Base-by-base conservation (phyloP, 2,113 vertebrate genomes). In the Fukomys damarensis region DNA sequence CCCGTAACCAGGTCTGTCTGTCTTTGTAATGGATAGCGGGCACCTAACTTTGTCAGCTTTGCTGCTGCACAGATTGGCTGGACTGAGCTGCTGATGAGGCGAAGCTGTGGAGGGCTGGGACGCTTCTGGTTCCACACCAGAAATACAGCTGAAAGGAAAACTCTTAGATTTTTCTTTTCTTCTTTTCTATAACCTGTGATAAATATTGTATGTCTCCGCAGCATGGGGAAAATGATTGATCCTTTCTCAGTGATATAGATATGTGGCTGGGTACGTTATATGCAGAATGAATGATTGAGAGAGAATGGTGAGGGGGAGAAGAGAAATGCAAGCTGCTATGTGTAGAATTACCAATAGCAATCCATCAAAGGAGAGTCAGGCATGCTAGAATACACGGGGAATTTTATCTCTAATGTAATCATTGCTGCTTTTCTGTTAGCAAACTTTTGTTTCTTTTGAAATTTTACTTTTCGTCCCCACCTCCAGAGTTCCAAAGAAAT, bases 131-230 rank as follows among this genome's bases (percentile, higher is more conserved):
- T 86, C 97, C 97, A 97, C 93, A 96, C 94, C 97, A 98, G 97
- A 98, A 98, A 96, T 95, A 98, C 98, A 97, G 98, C 98, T 98
- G 98, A 98, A 98, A 98, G 98, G 98, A 98, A 98, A 97, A 96
- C 66, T 98, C 98, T 97, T 96, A 98, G 98, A 97, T 98, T 98
- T 54, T 98, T 98, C 97, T 98, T 98, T 98, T 98, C 98, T 98
- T 98, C 98, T 98, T 98, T 97, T 97, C 98, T 97, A 89, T 98
- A 99, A 98, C 98, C 98, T 98, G 98, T 99, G 98, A 99, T 99
- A 99, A 99, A 99, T 99, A 99, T 98, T 99, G 98, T 98, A 99
- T 99, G 98, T 97, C 98, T 98, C 95, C 83, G 96, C 98, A 98
- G 98, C 98, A 97, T 72, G 97, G 98, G 98, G 90, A 98, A 98